These are phyloP conservation scores for Podocnemis expansa DNA, from an alignment of 2,113 vertebrate genomes.

Conservation along the genomic window DNA sequence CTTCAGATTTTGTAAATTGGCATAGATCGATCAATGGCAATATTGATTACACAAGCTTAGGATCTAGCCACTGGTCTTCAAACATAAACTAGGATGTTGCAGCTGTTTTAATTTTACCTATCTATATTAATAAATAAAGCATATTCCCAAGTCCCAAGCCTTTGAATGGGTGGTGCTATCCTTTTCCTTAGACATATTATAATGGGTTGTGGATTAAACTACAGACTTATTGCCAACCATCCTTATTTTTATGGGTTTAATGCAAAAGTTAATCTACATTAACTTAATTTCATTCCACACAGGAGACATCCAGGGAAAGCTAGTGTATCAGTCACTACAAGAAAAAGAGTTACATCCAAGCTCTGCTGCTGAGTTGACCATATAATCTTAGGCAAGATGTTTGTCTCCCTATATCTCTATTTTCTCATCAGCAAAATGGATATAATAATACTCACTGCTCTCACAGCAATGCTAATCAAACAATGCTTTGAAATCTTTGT, in stretches of 20 bases:
- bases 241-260: background rate
- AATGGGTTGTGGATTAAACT: background rate
- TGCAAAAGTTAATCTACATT: background rate
- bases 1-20: background rate
- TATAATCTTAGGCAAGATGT: background rate
- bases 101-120: background rate
- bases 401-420: background rate
- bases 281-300: background rate
- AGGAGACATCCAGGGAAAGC: background rate
- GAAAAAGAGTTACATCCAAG: background rate
- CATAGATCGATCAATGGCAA: background rate
- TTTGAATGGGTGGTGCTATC: background rate
- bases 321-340: background rate
- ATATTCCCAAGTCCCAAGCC: background rate
- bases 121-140: background rate
- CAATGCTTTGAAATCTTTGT: background rate
- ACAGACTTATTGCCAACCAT: background rate
- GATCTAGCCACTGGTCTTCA: background rate
- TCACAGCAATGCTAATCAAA: background rate
- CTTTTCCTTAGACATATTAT: background rate
- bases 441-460: background rate
- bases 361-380: background rate
- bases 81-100: background rate
- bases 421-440: background rate
- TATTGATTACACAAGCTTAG: background rate